Evolutionary conservation across 1,140 invertebrate species (phyloP).

Genomic region (Eupristina koningsbergeri): DNA sequence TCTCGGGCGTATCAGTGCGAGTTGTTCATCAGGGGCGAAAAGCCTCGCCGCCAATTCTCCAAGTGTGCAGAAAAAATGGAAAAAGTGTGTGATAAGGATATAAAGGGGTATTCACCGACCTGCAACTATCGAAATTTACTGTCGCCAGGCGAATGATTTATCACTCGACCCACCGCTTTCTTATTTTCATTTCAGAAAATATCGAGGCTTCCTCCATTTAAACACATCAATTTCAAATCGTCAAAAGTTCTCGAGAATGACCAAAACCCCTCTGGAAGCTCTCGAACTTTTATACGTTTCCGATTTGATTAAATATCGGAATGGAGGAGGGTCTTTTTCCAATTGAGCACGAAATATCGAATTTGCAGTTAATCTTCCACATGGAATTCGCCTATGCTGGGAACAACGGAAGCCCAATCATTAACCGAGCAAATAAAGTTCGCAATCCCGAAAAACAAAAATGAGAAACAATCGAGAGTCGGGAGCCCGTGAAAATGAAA

Average conservation of each 20-base stretch:
- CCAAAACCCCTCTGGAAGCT: no score
- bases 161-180: background rate
- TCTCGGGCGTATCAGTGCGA: slow-evolving; percentile 5
- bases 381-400: background rate
- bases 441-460: background rate
- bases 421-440: background rate
- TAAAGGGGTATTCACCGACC: background rate
- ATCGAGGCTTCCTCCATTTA: no score
- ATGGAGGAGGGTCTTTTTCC: no score
- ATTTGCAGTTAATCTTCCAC: background rate
- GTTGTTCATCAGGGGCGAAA: slow-evolving; percentile 21
- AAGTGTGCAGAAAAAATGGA: background rate
- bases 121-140: background rate
- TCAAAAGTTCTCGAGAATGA: no score
- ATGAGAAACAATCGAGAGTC: background rate
- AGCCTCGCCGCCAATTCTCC: background rate
- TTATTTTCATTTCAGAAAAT: no score
- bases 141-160: background rate
- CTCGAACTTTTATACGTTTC: no score
- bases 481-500: no score
- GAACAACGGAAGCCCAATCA: no score
- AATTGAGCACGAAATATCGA: background rate
- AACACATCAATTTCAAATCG: no score
- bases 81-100: background rate
- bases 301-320: no score